A percentile compares a stretch with the other conserved stretches of the same genome.
Conservation (phyloP, 2,888 invertebrate genomes). For the Meliscaeva auricollis region DNA sequence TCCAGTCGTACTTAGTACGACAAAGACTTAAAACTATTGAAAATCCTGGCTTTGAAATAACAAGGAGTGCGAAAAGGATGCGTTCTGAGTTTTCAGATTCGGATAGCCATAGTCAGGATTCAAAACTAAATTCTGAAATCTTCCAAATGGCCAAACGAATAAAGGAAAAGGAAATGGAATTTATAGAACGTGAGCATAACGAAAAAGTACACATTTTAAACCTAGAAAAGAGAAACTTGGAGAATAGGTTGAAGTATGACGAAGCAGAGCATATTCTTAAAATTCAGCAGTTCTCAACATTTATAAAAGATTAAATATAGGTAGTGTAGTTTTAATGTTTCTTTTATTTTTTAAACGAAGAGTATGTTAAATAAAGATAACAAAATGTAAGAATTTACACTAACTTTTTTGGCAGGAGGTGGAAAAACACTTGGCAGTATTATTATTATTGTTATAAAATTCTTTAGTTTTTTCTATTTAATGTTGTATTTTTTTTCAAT, state of each 20-base stretch:
- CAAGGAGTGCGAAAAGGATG: background rate
- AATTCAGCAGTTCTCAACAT: background rate
- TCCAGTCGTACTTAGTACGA: background rate
- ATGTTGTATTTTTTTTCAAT: too few relatives aligned
- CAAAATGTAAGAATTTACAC: too few relatives aligned
- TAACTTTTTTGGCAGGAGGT: too few relatives aligned
- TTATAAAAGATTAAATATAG: background rate
- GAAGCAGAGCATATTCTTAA: background rate
- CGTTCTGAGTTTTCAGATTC: background rate
- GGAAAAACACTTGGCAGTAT: too few relatives aligned
- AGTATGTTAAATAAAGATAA: too few relatives aligned
- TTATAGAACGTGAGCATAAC: background rate
- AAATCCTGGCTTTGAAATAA: background rate
- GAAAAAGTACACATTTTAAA: background rate
- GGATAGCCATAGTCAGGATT: background rate
- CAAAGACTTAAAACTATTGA: background rate
- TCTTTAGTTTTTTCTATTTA: too few relatives aligned
- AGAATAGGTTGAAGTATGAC: background rate
- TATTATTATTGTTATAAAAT: too few relatives aligned
- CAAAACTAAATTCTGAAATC: background rate
- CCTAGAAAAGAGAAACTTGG: conserved; percentile 1
- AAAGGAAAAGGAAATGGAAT: conserved; percentile 6
- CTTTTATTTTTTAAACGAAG: too few relatives aligned
- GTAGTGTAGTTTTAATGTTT: background rate
- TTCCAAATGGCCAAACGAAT: background rate